Conservation (phyloP, 1,140 invertebrate genomes). For the Atta colombica region DNA sequence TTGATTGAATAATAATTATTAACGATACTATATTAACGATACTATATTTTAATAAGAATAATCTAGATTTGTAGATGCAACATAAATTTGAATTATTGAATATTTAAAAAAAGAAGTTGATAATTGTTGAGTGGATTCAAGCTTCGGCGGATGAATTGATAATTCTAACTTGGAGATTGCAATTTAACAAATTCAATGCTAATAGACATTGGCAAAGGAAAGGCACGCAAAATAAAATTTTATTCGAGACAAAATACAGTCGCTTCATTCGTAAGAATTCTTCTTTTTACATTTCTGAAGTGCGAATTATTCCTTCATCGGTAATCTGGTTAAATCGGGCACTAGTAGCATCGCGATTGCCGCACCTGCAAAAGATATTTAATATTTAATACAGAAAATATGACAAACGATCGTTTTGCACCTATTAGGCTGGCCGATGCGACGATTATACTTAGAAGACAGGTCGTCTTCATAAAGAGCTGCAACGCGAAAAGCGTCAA, state of each 20-base stretch:
- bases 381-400: neutral
- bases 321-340: slow-evolving; percentile 71
- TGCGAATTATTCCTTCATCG: slow-evolving; percentile 71
- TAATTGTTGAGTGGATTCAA: too few species aligned
- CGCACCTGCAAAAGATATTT: slow-evolving; percentile 66
- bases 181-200: neutral
- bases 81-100: too few species aligned
- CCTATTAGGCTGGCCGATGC: slow-evolving; percentile 73
- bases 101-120: too few species aligned
- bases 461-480: slow-evolving; percentile 64
- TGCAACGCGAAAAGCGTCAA: slow-evolving; percentile 67
- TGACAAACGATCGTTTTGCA: slow-evolving; percentile 42
- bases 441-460: slow-evolving; percentile 67
- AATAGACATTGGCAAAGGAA: neutral
- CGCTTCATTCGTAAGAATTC: too few species aligned
- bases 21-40: too few species aligned
- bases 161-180: neutral
- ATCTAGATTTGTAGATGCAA: too few species aligned
- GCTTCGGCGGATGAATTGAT: neutral
- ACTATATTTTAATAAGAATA: too few species aligned
- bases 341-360: slow-evolving; percentile 66
- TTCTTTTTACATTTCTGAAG: neutral
- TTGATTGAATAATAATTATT: too few species aligned
- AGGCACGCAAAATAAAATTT: slow-evolving; percentile 3
- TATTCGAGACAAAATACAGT: slow-evolving; percentile 7